Evolutionary conservation across 2,113 vertebrate species (phyloP).

Genomic region (Turnix velox): DNA sequence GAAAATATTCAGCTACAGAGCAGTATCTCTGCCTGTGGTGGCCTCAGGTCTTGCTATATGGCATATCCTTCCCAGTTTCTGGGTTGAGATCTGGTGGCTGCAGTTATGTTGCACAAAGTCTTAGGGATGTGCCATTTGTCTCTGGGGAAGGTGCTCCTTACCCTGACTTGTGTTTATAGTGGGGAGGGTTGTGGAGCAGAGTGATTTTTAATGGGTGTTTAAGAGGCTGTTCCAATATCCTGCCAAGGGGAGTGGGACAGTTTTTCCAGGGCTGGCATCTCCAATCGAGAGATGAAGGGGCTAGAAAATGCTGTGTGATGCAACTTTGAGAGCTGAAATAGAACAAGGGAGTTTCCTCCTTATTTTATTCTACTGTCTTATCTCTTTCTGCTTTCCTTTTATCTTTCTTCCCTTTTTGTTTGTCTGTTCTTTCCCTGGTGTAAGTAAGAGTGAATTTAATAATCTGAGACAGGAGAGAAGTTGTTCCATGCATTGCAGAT

Average conservation of each 20-base stretch:
- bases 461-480: slow-evolving; percentile 58
- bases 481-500: slow-evolving; percentile 45
- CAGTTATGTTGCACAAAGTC: neutral
- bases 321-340: neutral
- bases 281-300: neutral
- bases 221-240: neutral
- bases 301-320: neutral
- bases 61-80: neutral
- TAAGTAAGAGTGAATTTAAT: slow-evolving; percentile 62
- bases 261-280: neutral
- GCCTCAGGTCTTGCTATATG: neutral
- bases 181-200: neutral
- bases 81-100: neutral
- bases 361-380: neutral
- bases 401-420: neutral
- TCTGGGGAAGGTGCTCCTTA: neutral
- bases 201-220: neutral
- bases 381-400: neutral
- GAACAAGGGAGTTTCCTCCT: neutral
- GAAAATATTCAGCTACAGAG: neutral
- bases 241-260: neutral
- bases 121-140: neutral
- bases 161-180: neutral
- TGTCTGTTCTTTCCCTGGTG: neutral
- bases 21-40: neutral